Base-by-base conservation (phyloP, 2,797 vertebrate genomes). In the Xiphophorus birchmanni region DNA sequence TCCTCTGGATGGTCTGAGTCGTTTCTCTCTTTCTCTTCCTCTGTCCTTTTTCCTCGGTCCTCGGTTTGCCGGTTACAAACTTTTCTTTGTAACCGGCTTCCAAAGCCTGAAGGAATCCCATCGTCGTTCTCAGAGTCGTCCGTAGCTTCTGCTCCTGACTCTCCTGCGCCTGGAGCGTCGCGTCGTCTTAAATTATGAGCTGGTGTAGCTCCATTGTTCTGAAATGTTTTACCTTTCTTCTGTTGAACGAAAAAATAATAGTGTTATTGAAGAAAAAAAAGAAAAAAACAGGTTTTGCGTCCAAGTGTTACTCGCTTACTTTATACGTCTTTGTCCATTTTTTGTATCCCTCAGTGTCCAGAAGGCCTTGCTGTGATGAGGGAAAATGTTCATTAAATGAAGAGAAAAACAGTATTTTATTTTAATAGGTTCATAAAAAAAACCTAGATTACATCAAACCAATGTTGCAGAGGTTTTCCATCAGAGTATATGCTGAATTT, bases 271-370 rank as follows among this genome's bases (percentile, higher is more conserved):
- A 69, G 42, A 40, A 21, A 40, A 23, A 44, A 44, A 44, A 44
- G 1, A 44, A 45, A 11, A 5, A 0, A 6, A 7, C 48, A 0
- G 7, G 26, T 44, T 11, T n/a, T 26, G 37, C 5, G 0, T 71
- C 23, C 5, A 45, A 45, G 10, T 44, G 40, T 13, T 42, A 11
- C 21, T 44, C 4, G 15, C 42, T 71, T n/a, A 71, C 67, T 42
- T 71, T 71, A 10, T 26, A 1, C 1, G 1, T 26, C 37, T n/a
- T n/a, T 11, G 9, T 4, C 23, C 37, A 4, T 12, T 12, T 65
- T 65, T 10, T 47, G 45, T 0, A 45, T 29, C 69, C 69, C 12
- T 47, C 0, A 2, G 69, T 72, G 12, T 5, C 1, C 44, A 72
- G 69, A 23, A 45, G 26, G 15, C n/a, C 6, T 29, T 72, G 0